Evolutionary conservation across 2,888 invertebrate genomes (phyloP), one percentile per base, ranked within the genome.

Genomic region (Megamerina dolium): DNA sequence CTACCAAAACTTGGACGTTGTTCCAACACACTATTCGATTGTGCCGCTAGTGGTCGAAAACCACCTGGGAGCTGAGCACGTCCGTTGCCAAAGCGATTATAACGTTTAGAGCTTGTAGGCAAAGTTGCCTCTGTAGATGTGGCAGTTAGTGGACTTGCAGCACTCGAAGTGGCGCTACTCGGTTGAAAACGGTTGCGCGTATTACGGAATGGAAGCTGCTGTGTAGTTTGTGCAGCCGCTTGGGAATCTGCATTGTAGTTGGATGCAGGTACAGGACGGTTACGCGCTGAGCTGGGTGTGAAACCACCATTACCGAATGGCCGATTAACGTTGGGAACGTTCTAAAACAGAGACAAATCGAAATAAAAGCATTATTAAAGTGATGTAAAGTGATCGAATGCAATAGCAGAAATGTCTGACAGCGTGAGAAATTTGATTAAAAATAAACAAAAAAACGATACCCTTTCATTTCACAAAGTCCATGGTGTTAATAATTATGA

Each of bases 151-250:
- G 60, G 43, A 1, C 56, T 46, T 9, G 59, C 41, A 4, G 54
- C 44, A 5, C 58, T 43, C 0, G 59, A 45, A 20, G 59, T 47
- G 3, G 57, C 52, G 4, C 53, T 52, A 23, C 43, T 57, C 3
- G 67, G 62, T 36, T 70, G 70, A 27, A 68, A 71, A 13, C 71
- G 66, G 52, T 59, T 66, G 35, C 68, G 59, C 6, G 60, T 52
- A 43, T 57, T 62, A 9, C 68, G 62, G 43, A 65, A 66, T 0
- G 70, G 63, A 2, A 59, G 46, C 48, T 49, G 61, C 39, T 61
- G 59, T 44, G 29, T 41, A 6, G 56, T 50, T 32, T 56, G 53
- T 20, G 48, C 34, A 33, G 49, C 52, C 0, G 48, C 35, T 9
- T 47, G 46, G 8, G 41, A 34, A 23, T 51, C 52, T 1, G 47